Evolutionary conservation across 2,888 invertebrate genomes (phyloP).

Genomic region (Coleophora flavipennella): DNA sequence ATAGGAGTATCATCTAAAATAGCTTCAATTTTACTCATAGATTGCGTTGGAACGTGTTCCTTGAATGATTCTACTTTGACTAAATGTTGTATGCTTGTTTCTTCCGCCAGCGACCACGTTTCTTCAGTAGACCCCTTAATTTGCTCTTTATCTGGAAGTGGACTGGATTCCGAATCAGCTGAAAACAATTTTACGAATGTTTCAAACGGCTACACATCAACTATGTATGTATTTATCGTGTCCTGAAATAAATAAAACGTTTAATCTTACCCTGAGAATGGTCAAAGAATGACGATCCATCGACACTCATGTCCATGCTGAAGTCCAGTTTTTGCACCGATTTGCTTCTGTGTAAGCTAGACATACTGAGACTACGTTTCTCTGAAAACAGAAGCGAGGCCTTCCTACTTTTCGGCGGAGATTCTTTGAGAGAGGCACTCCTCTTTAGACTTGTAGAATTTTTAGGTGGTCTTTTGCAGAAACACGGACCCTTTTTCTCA

Average conservation of each 20-base stretch:
- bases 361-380: conserved; percentile 55
- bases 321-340: conserved; percentile 69
- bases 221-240: not conserved
- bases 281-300: conserved; percentile 57
- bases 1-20: conserved; percentile 46
- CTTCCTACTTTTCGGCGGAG: conserved; percentile 41
- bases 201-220: too few species aligned
- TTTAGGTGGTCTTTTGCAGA: conserved; percentile 46
- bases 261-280: conserved; percentile 42
- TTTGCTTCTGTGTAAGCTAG: conserved; percentile 52
- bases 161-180: conserved; percentile 40
- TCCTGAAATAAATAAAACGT: not conserved
- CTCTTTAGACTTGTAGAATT: conserved; percentile 38
- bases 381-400: conserved; percentile 41
- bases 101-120: conserved; percentile 47
- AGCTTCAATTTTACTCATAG: conserved; percentile 33
- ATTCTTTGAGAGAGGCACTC: conserved; percentile 54
- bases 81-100: conserved; percentile 35
- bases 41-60: conserved; percentile 27
- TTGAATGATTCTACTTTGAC: conserved; percentile 32
- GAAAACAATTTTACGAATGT: conserved; percentile 19
- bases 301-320: conserved; percentile 68
- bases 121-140: conserved; percentile 8
- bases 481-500: conserved; percentile 40
- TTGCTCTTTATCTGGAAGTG: conserved; percentile 22